These are phyloP conservation scores for Verasper variegatus DNA, from an alignment of 2,113 vertebrate genomes.

Conservation along the genomic window DNA sequence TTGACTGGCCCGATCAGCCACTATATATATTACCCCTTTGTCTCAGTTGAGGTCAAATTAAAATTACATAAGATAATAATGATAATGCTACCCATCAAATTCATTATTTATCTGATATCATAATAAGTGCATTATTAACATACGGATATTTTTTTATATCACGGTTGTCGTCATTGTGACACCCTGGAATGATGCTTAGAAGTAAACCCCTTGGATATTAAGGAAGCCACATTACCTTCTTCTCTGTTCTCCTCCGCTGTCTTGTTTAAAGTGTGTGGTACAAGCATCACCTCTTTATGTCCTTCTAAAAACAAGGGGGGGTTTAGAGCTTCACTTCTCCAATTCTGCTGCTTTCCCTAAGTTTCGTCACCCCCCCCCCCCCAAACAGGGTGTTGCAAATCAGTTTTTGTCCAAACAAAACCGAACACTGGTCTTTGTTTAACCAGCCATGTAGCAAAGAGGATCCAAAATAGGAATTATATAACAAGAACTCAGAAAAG, in stretches of 20 bases:
- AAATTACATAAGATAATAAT: not conserved
- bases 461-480: not conserved
- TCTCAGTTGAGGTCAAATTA: no score
- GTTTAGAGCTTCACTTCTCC: not conserved
- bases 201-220: not conserved
- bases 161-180: no score
- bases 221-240: conserved; percentile 38
- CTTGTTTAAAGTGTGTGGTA: not conserved
- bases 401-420: not conserved
- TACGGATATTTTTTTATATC: not conserved
- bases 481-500: conserved; percentile 3
- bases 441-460: no score
- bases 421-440: not conserved
- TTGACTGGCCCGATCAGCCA: no score
- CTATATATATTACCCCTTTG: no score
- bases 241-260: not conserved
- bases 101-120: not conserved
- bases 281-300: not conserved
- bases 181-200: no score
- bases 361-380: conserved; percentile 32
- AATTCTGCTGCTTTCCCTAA: conserved; percentile 6
- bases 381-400: conserved; percentile 32
- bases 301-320: not conserved
- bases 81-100: not conserved
- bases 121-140: not conserved